Evolutionary conservation across 2,797 vertebrate species (phyloP), one percentile per base, ranked within the genome.

Genomic region (Buphagus erythrorhynchus): DNA sequence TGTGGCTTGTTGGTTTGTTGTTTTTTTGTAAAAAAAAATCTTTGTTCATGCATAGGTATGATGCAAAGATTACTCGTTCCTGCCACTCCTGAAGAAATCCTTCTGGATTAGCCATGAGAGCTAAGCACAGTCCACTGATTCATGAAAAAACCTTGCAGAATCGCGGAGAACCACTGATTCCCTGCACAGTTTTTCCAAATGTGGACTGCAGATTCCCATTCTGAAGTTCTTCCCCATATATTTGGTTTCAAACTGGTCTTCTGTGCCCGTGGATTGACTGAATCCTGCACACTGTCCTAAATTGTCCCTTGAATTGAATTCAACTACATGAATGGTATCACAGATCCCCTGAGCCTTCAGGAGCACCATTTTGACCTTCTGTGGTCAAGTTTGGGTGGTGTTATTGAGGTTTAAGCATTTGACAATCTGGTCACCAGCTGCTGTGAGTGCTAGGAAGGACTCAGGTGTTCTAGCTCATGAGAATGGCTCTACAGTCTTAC

Each of bases 281-380:
- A 76, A 74, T 66, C 49, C 40, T 46, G 14, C 16, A 45, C 13
- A 2, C 11, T 62, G 51, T 14, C 26, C 59, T 58, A 57, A 73
- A 24, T 0, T 33, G n/a, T 52, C 16, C 67, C 38, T 82, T 86
- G 29, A 59, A 3, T 3, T 24, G 46, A 35, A 48, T 72, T 82
- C 21, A n/a, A 9, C 59, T 43, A 13, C 0, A 1, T 25, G 15
- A 52, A 36, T 2, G 4, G 18, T 25, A 26, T 51, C 19, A 40
- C 35, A 87, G 13, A 13, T 72, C 31, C 9, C 54, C 72, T 33
- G 62, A 20, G 43, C 52, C 36, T 67, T 66, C 61, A 22, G 0
- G 0, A 78, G 21, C 18, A 62, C 16, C 13, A 21, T 29, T 65
- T 65, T 61, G 36, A 87, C 40, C 38, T 29, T 54, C 74, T 38